phyloP scores from a whole-genome alignment of 2,113 vertebrate species.

The Cacatua alba region DNA sequence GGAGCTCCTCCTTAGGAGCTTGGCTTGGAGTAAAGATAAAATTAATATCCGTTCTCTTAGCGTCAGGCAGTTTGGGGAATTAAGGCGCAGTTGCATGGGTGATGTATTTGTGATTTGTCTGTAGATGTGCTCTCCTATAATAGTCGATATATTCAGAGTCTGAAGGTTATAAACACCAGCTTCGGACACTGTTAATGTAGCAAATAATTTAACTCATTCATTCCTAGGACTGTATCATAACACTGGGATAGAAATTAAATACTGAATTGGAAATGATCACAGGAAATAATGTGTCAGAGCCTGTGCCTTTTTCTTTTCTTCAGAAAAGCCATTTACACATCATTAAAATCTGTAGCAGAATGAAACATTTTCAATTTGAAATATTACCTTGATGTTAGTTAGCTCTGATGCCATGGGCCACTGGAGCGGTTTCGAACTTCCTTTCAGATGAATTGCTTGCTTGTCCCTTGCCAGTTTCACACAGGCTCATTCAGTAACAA shows the following conservation, averaged over 20 bases:
- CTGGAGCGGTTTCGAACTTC: neutral
- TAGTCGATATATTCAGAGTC: neutral
- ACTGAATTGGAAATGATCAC: neutral
- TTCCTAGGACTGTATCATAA: neutral
- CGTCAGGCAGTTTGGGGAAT: neutral
- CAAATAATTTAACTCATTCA: neutral
- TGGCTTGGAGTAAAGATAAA: neutral
- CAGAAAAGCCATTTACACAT: neutral
- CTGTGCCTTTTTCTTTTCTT: neutral
- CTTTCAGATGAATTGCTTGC: neutral
- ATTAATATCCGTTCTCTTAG: no score
- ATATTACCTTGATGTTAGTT: accelerated
- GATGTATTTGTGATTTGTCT: neutral
- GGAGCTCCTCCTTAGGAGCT: neutral
- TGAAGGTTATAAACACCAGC: neutral
- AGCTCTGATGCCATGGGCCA: neutral
- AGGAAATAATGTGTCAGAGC: neutral
- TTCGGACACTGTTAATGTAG: neutral
- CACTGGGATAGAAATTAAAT: neutral
- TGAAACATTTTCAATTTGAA: neutral
- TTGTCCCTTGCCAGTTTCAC: neutral
- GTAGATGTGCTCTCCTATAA: neutral
- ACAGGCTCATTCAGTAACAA: neutral
- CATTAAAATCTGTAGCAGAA: neutral
- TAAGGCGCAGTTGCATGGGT: neutral